Conservation (phyloP, 2,888 invertebrate species). For the Platerodrilus igneus region DNA sequence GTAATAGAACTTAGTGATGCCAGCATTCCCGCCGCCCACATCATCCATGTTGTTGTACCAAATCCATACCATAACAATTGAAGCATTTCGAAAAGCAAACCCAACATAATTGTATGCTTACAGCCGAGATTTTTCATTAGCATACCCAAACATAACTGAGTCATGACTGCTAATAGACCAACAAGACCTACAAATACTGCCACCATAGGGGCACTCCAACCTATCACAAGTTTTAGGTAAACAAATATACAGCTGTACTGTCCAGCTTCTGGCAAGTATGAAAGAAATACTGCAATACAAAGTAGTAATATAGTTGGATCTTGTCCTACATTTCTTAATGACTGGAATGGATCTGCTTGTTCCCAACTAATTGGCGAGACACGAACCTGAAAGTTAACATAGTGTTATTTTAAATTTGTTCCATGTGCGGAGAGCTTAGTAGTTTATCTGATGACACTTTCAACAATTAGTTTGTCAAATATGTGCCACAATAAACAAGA, state of each 20-base stretch:
- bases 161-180: conserved; percentile 91
- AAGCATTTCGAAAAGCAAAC: conserved; percentile 92
- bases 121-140: conserved; percentile 75
- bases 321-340: conserved; percentile 86
- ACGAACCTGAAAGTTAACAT: conserved; percentile 33
- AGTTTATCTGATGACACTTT: not conserved
- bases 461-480: not conserved
- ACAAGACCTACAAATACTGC: conserved; percentile 97
- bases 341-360: conserved; percentile 96
- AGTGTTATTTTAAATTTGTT: not conserved
- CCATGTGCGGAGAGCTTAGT: not conserved
- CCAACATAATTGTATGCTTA: conserved; percentile 96
- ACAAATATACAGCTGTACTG: conserved; percentile 99
- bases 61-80: conserved; percentile 98
- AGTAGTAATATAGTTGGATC: conserved; percentile 95
- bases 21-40: conserved; percentile 98
- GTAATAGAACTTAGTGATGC: conserved; percentile 95
- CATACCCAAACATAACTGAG: conserved; percentile 74
- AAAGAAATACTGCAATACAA: conserved; percentile 95
- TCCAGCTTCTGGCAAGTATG: conserved; percentile 96
- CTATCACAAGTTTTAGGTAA: conserved; percentile 94
- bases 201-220: conserved; percentile 91
- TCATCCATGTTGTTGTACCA: conserved; percentile 96
- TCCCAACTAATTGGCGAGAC: conserved; percentile 93
- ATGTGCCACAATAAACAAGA: not conserved